These are phyloP conservation scores for Brachypteracias leptosomus DNA, from an alignment of 2,113 vertebrate species.

Conservation along the genomic window DNA sequence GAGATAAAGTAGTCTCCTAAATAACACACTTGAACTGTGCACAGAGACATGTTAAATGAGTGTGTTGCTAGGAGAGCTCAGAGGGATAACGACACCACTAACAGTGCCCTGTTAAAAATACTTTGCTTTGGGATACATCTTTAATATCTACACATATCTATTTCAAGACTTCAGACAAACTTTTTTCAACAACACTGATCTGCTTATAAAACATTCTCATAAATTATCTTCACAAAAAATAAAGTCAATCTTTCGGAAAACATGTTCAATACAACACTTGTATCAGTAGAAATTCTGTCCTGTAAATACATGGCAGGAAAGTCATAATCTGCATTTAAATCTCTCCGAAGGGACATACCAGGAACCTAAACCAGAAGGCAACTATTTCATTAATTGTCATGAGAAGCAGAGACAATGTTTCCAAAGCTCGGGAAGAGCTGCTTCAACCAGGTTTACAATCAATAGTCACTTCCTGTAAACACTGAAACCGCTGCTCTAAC, in stretches of 20 bases:
- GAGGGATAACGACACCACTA: background rate
- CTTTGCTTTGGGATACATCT: background rate
- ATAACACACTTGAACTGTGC: background rate
- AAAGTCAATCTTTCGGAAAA: slow-evolving; percentile 22
- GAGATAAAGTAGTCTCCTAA: background rate
- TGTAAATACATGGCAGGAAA: background rate
- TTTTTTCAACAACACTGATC: background rate
- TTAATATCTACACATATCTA: background rate
- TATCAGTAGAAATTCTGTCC: slow-evolving; percentile 14
- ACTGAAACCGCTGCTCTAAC: slow-evolving; percentile 6
- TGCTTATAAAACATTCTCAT: slow-evolving; percentile 48
- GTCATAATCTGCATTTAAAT: background rate
- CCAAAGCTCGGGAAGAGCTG: background rate
- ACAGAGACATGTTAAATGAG: background rate
- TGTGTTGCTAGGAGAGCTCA: background rate
- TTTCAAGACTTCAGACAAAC: background rate
- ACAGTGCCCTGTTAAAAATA: background rate
- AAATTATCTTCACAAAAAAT: slow-evolving; percentile 63
- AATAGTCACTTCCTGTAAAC: slow-evolving; percentile 65
- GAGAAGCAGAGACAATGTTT: background rate
- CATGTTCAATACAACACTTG: background rate
- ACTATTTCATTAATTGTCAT: background rate
- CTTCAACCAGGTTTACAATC: slow-evolving; percentile 53
- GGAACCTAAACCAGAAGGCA: slow-evolving; percentile 14
- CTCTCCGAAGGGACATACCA: background rate